Evolutionary conservation across 2,888 invertebrate genomes (phyloP), one percentile per base, ranked within the genome.

Genomic region (Trachelus stipa): DNA sequence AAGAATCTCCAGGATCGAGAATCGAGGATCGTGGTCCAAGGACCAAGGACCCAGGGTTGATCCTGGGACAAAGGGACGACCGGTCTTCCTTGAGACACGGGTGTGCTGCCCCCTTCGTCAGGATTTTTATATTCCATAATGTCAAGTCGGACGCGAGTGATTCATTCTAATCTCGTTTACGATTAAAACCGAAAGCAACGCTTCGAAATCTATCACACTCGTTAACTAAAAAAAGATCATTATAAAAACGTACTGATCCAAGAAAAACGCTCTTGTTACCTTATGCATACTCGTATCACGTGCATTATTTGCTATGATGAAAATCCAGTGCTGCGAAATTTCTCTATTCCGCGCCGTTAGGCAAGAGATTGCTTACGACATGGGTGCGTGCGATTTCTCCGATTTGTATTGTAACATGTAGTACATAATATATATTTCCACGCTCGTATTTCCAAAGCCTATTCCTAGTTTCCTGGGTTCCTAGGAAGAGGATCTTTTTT

Each of bases 51-150:
- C 80, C 79, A 81, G 82, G 79, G 79, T 79, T 56, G 56, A 23
- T 56, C 56, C 23, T 56, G 83, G 88, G 88, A 89, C 88, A 90
- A 90, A 89, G 86, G 87, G 87, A 85, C 86, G 85, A 87, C 88
- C 88, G 87, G 89, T 88, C 87, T 86, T 87, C 85, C 86, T 85
- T 82, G 83, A 83, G 83, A 35, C 74, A 34, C 35, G 74, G 74
- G 74, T 34, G 74, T 23, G 35, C 34, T 34, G 34, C 74, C 34
- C 74, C 34, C 33, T 23, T 31, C 34, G 74, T 33, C 31, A 71
- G 71, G 80, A 85, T 85, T 85, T 87, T 86, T 87, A 84, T 80
- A 77, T 78, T 79, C 74, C 76, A 76, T 79, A 79, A 78, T 68
- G 77, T 75, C 56, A 56, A 56, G 56, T 56, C 56, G 0, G 56